Conservation (phyloP, 2,888 invertebrate species). For the Ethmia dodecea region DNA sequence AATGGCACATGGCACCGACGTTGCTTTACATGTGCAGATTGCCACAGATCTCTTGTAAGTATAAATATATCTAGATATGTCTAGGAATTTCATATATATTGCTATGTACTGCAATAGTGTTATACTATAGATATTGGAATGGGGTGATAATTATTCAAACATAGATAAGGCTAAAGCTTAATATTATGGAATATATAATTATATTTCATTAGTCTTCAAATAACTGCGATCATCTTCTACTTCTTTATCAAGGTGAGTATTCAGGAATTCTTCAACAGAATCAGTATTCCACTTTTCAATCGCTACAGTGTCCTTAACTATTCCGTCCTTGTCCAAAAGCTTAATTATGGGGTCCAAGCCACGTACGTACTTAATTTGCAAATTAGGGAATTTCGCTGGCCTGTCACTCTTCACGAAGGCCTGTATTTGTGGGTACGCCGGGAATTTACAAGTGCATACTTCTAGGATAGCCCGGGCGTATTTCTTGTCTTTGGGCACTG, state of each 20-base stretch:
- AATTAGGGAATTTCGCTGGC: slow-evolving; percentile 92
- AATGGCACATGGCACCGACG: slow-evolving; percentile 94
- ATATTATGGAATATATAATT: slow-evolving; percentile 28
- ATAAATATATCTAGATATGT: too few relatives aligned
- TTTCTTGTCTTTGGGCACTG: slow-evolving; percentile 81
- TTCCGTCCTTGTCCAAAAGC: slow-evolving; percentile 89
- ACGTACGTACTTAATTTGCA: slow-evolving; percentile 94
- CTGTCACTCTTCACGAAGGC: slow-evolving; percentile 97
- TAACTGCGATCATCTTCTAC: slow-evolving; percentile 76
- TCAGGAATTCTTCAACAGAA: slow-evolving; percentile 96
- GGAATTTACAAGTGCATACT: slow-evolving; percentile 99
- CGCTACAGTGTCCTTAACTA: slow-evolving; percentile 91
- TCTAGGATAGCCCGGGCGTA: slow-evolving; percentile 95
- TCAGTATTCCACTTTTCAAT: slow-evolving; percentile 99
- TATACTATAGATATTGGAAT: too few relatives aligned
- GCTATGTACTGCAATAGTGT: too few relatives aligned
- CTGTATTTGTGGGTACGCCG: slow-evolving; percentile 98
- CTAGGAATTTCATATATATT: too few relatives aligned
- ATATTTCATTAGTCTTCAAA: slow-evolving; percentile 79
- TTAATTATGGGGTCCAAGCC: slow-evolving; percentile 97
- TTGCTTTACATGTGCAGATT: slow-evolving; percentile 95
- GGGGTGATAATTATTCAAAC: too few relatives aligned
- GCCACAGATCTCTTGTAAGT: slow-evolving; percentile 86
- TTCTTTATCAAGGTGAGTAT: slow-evolving; percentile 86
- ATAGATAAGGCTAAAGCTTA: too few relatives aligned